Base-by-base conservation (phyloP, 1,140 invertebrate species). In the Adelges cooleyi region DNA sequence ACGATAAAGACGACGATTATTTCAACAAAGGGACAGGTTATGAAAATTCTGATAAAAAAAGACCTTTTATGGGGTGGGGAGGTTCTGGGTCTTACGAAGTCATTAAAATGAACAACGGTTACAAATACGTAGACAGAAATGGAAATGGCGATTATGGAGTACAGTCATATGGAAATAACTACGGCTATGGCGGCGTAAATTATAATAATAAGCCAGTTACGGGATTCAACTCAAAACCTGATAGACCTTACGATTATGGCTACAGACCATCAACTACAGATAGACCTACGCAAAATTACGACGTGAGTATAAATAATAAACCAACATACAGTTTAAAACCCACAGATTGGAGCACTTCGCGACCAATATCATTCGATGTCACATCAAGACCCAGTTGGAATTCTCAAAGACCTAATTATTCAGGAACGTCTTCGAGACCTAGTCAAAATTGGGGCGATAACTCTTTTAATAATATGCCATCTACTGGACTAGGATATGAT, bases 21-120 rank as follows among this genome's bases (percentile, higher is more conserved):
- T 62, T 48, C 6, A 46, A 62, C 11, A 62, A 62, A 10, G 56
- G 56, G 3, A 62, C 56, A 1, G 42, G 56, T 15, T 62, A 46
- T 18, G 56, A 62, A n/a, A 44, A 18, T 44, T 18, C 23, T 0
- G 56, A 62, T 11, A 18, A 10, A 48, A 62, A 62, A 18, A 62
- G 46, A 46, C 56, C 56, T 10, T 62, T 27, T 18, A 46, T 46
- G 56, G 62, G 62, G 2, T 65, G 46, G 46, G 62, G 62, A 23
- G 62, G 62, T 38, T 65, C 62, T 3, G 62, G 62, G 13, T 50
- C 62, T 3, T 65, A 65, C 23, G 65, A 66, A 20, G 65, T 66
- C 10, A 13, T 51, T 0, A 51, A 53, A 27, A 53, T 66, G 50
- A 66, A 51, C 13, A 25, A 15, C 6, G 65, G 65, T 0, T 66